A percentile compares a stretch with the other conserved stretches of the same genome.
phyloP scores from a whole-genome alignment of 2,888 invertebrate species.

The Drosophila macrospina region DNA sequence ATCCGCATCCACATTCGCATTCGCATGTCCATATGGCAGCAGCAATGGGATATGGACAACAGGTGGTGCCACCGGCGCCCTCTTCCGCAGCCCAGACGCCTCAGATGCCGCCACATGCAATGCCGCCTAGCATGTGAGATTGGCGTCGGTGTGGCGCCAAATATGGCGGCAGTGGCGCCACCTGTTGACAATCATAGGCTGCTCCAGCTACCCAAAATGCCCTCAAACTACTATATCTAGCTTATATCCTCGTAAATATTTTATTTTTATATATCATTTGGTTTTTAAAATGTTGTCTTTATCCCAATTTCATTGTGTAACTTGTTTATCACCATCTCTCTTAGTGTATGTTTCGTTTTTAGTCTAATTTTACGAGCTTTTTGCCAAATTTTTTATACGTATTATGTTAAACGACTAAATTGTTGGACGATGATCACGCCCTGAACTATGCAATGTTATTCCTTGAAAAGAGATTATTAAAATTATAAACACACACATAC shows the following conservation, averaged over 20 bases:
- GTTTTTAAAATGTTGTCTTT: slow-evolving; percentile 40
- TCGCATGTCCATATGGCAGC: slow-evolving; percentile 66
- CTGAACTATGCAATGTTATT: slow-evolving; percentile 82
- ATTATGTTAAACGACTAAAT: slow-evolving; percentile 74
- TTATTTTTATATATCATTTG: slow-evolving; percentile 15
- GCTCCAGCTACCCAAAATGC: slow-evolving; percentile 29
- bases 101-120: slow-evolving; percentile 32
- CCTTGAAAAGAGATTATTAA: slow-evolving; percentile 82
- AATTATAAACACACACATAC: slow-evolving; percentile 53
- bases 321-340: slow-evolving; percentile 32
- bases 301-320: slow-evolving; percentile 39
- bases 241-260: slow-evolving; percentile 20
- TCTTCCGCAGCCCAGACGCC: slow-evolving; percentile 34
- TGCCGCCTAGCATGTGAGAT: slow-evolving; percentile 67
- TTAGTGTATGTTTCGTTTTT: slow-evolving; percentile 66
- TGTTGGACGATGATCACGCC: slow-evolving; percentile 69
- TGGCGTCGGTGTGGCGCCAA: slow-evolving; percentile 79
- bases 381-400: slow-evolving; percentile 76
- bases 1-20: slow-evolving; percentile 56
- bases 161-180: slow-evolving; percentile 71
- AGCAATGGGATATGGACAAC: slow-evolving; percentile 70
- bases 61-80: slow-evolving; percentile 57
- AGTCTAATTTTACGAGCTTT: slow-evolving; percentile 79
- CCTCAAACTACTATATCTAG: slow-evolving; percentile 52
- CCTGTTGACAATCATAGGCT: slow-evolving; percentile 71